phyloP scores from a whole-genome alignment of 2,888 invertebrate species.

The Eremobia ochroleuca region DNA sequence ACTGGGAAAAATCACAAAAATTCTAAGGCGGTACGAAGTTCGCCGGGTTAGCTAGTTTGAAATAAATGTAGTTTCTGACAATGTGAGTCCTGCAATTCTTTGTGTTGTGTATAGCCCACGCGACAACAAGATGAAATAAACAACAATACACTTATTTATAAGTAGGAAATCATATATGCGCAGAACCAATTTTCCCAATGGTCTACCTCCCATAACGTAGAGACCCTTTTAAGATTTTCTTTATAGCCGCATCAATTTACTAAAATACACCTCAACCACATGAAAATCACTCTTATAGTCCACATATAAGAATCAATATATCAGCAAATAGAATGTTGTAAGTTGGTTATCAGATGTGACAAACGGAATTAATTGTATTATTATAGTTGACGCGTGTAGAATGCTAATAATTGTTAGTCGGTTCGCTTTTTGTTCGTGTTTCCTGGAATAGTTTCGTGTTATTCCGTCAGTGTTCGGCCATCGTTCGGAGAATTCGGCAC shows the following conservation, averaged over 20 bases:
- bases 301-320: conserved; percentile 50
- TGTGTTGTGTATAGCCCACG: background rate
- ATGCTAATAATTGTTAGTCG: conserved; percentile 78
- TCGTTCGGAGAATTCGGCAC: conserved; percentile 76
- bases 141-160: conserved; percentile 39
- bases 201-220: conserved; percentile 81
- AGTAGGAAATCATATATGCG: conserved; percentile 63
- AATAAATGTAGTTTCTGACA: background rate
- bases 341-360: conserved; percentile 72
- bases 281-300: conserved; percentile 48
- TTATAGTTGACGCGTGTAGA: conserved; percentile 82
- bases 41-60: too few species aligned
- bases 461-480: conserved; percentile 74
- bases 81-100: background rate
- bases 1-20: too few species aligned
- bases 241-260: conserved; percentile 61
- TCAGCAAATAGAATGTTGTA: conserved; percentile 61
- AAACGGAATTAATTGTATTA: conserved; percentile 89
- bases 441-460: conserved; percentile 82
- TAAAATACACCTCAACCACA: background rate
- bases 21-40: too few species aligned
- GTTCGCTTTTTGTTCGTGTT: conserved; percentile 77
- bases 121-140: conserved; percentile 18
- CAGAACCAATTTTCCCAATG: conserved; percentile 75
- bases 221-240: conserved; percentile 77